phyloP scores from a whole-genome alignment of 2,113 vertebrate genomes.

The Cepphus grylle region DNA sequence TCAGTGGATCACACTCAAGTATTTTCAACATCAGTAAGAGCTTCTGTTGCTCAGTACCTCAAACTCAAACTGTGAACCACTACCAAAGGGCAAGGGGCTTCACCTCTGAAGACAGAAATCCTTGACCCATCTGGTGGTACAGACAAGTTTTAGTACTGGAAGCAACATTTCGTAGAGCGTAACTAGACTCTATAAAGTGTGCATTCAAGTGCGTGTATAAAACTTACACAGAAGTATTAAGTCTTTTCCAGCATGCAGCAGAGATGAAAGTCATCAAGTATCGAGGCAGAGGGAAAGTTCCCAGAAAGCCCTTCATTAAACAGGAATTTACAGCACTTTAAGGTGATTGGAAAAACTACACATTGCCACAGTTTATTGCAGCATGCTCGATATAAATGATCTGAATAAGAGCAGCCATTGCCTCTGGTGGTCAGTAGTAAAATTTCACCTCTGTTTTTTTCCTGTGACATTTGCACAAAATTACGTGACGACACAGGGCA shows the following conservation, averaged over 20 bases:
- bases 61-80: background rate
- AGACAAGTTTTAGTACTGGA: background rate
- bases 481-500: background rate
- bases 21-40: background rate
- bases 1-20: background rate
- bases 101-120: background rate
- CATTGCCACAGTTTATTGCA: background rate
- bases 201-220: background rate
- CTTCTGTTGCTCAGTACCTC: background rate
- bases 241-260: background rate
- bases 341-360: background rate
- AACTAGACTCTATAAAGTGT: background rate
- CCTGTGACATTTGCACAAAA: background rate
- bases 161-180: background rate
- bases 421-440: background rate
- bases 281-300: background rate
- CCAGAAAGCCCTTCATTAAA: background rate
- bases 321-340: background rate
- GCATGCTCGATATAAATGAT: background rate
- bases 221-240: background rate
- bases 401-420: background rate
- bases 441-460: background rate
- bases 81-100: background rate
- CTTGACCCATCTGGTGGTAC: background rate
- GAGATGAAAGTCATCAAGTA: background rate